Conservation (phyloP, 2,888 invertebrate species). For the Priocnemis perturbator region DNA sequence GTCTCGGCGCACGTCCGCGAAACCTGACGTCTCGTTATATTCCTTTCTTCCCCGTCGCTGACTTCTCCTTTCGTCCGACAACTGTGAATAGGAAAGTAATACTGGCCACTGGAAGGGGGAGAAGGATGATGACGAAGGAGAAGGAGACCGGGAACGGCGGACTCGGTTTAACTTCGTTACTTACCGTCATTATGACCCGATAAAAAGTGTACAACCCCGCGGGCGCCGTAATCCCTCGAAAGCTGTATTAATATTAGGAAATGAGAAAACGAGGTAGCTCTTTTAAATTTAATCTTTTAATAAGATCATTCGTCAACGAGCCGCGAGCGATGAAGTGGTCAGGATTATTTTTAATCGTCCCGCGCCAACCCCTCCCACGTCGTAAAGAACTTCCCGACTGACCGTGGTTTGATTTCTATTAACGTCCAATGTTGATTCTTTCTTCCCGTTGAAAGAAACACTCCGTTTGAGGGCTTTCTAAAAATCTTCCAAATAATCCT, state of each 20-base stretch:
- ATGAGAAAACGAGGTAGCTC: conserved; percentile 55
- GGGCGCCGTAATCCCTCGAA: conserved; percentile 52
- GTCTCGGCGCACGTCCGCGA: conserved; percentile 20
- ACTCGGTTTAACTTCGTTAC: conserved; percentile 56
- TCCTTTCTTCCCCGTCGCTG: neutral
- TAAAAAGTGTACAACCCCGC: conserved; percentile 56
- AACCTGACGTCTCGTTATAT: conserved; percentile 6
- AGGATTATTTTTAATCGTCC: conserved; percentile 55
- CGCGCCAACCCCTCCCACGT: conserved; percentile 8
- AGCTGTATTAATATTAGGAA: conserved; percentile 61
- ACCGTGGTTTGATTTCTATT: conserved; percentile 26
- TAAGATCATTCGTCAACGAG: conserved; percentile 63
- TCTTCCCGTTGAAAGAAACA: no score
- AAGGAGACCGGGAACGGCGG: conserved; percentile 16
- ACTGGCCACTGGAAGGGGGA: neutral
- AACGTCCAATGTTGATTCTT: conserved; percentile 26
- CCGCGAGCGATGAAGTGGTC: conserved; percentile 50
- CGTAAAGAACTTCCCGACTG: no score
- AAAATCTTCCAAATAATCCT: no score
- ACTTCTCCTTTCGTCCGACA: neutral
- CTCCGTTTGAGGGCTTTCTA: no score
- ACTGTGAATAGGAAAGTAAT: conserved; percentile 6
- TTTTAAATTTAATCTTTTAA: conserved; percentile 62
- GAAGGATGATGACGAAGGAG: conserved; percentile 10
- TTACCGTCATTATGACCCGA: conserved; percentile 53